phyloP scores from a whole-genome alignment of 1,140 invertebrate genomes.

The Macrotrachela quadricornifera region DNA sequence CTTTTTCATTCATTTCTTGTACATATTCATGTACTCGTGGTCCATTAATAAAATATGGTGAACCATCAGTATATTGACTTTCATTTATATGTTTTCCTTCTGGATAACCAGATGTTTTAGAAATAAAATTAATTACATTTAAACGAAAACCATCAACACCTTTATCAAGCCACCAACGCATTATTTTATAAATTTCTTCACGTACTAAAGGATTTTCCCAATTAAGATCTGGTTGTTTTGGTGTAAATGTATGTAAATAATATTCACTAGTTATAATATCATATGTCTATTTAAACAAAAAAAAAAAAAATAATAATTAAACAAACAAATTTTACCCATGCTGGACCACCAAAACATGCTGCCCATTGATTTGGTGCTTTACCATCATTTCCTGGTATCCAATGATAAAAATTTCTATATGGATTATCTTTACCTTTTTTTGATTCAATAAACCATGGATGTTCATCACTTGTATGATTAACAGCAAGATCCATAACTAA shows the following conservation, averaged over 20 bases:
- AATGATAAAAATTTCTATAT: conserved; percentile 52
- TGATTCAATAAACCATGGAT: conserved; percentile 53
- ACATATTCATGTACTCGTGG: too few relatives aligned
- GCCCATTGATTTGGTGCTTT: conserved; percentile 57
- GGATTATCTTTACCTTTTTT: conserved; percentile 27
- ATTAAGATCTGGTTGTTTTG: conserved; percentile 52
- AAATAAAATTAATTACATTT: conserved; percentile 15
- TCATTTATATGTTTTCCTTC: background rate
- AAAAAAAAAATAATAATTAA: too few relatives aligned
- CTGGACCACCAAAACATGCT: conserved; percentile 41
- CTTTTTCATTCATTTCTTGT: too few relatives aligned
- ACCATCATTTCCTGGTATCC: conserved; percentile 30
- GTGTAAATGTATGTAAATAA: conserved; percentile 49
- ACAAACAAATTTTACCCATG: conserved; percentile 35
- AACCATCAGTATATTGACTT: too few relatives aligned
- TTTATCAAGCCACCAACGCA: conserved; percentile 20
- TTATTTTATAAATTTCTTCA: conserved; percentile 35
- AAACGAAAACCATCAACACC: conserved; percentile 25
- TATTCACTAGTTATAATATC: conserved; percentile 40
- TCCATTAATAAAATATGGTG: too few relatives aligned
- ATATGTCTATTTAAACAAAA: conserved; percentile 17
- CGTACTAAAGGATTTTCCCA: conserved; percentile 40
- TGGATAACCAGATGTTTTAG: conserved; percentile 20
- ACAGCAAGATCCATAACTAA: conserved; percentile 51
- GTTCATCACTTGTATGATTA: conserved; percentile 56